A percentile compares a stretch with the other conserved stretches of the same genome.
Conservation (phyloP, 2,113 vertebrate species). For the Mesembrinibis cayennensis region DNA sequence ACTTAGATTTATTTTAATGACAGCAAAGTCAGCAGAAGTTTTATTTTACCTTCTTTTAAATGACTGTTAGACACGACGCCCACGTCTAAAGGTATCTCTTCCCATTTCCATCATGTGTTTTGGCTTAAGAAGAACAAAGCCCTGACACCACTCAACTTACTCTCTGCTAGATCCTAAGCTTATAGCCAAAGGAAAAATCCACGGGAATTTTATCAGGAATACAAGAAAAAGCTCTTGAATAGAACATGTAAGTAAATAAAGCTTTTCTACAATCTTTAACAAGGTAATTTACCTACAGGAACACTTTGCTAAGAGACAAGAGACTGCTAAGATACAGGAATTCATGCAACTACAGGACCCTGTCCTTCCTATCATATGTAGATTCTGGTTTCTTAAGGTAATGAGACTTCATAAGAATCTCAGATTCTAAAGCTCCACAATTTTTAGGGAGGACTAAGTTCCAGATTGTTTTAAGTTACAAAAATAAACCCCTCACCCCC, state of each 20-base stretch:
- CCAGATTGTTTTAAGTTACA: neutral
- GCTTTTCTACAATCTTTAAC: neutral
- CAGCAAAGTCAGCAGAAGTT: neutral
- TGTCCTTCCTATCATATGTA: neutral
- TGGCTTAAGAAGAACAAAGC: neutral
- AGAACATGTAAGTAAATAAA: neutral
- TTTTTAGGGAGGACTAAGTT: neutral
- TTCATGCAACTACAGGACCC: neutral
- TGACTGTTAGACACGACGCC: neutral
- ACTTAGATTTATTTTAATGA: neutral
- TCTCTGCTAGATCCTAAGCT: neutral
- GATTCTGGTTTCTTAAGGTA: neutral
- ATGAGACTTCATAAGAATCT: neutral
- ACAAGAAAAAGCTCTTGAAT: neutral
- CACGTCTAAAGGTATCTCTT: neutral
- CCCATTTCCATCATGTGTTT: neutral
- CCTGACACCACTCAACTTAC: neutral
- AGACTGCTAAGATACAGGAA: neutral
- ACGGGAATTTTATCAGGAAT: neutral
- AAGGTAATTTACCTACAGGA: neutral
- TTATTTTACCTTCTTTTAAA: constrained; percentile 1
- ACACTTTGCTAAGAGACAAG: neutral
- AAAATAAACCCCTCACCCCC: neutral
- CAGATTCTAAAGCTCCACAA: neutral
- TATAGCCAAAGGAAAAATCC: neutral